Evolutionary conservation across 1,140 invertebrate genomes (phyloP), one percentile per base, ranked within the genome.

Genomic region (Lucilia cuprina): DNA sequence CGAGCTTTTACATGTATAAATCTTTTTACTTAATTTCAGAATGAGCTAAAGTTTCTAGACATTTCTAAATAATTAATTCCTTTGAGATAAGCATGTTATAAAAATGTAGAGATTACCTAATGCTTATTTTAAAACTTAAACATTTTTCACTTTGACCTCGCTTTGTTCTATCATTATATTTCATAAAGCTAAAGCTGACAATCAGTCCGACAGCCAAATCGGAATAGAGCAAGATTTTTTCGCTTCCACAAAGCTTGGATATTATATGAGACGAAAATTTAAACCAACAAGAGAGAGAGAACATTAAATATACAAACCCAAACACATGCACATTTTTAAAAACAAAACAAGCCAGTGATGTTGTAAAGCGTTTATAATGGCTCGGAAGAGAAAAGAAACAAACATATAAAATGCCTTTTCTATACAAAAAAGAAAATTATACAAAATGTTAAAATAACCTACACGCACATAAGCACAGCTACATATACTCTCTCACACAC

Each of bases 291-390:
- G 55, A 60, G 55, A 60, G 55, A 41, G 41, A 30, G 25, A n/a
- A n/a, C n/a, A 70, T 21, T 21, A 70, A 70, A 60, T 60, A 7
- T 60, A n/a, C 14, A 60, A 60, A 60, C 14, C 1, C n/a, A 60
- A 30, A 30, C 55, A 60, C 55, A 60, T 60, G 55, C 55, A 60
- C 55, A 41, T 41, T 60, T 60, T n/a, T 7, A 17, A 70, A 70
- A 70, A 70, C 65, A 70, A 70, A 70, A 70, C 65, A 70, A 70
- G 65, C 65, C n/a, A 21, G 65, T 70, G 65, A 70, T 70, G 65
- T 70, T 70, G 65, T 21, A 70, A 70, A 70, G 65, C 65, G 65
- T 70, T 70, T 70, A 70, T 70, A 70, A 70, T 70, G 65, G 65
- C 25, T 70, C n/a, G 17, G 65, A 70, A 70, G 19, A 70, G 25